Evolutionary conservation across 2,113 vertebrate genomes (phyloP).

Genomic region (Myotis lucifugus): DNA sequence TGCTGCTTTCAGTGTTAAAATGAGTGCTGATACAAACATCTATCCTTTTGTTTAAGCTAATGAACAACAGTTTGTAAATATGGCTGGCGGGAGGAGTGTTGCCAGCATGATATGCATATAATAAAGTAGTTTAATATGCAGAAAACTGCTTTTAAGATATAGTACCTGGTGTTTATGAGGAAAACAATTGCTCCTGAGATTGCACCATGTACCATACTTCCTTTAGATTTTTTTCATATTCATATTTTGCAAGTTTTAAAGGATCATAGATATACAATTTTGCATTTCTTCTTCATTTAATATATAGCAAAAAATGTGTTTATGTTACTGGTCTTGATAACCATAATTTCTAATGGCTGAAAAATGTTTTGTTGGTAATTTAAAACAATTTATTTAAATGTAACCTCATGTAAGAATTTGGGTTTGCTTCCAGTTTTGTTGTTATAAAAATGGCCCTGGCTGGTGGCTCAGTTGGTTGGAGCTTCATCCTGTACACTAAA

Average conservation of each 20-base stretch:
- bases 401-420: background rate
- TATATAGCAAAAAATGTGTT: conserved; percentile 29
- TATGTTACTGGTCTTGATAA: conserved; percentile 20
- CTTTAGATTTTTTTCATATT: conserved; percentile 6
- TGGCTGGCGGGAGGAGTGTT: background rate
- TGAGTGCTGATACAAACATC: background rate
- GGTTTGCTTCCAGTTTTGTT: background rate
- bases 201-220: background rate
- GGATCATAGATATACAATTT: background rate
- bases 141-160: background rate
- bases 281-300: background rate
- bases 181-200: background rate
- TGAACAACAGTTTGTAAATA: conserved; percentile 34
- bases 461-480: background rate
- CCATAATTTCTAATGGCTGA: background rate
- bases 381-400: conserved; percentile 36
- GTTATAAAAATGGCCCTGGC: background rate
- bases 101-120: background rate
- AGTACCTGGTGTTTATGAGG: background rate
- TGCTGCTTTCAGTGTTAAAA: conserved; percentile 2
- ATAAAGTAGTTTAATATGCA: background rate
- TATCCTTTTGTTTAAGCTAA: conserved; percentile 8
- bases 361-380: conserved; percentile 35
- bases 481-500: background rate
- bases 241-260: background rate